Percentiles rank a stretch among this genome's conserved stretches.
Evolutionary conservation across 2,797 vertebrate species (phyloP).

Genomic region (Gymnocypris eckloni): DNA sequence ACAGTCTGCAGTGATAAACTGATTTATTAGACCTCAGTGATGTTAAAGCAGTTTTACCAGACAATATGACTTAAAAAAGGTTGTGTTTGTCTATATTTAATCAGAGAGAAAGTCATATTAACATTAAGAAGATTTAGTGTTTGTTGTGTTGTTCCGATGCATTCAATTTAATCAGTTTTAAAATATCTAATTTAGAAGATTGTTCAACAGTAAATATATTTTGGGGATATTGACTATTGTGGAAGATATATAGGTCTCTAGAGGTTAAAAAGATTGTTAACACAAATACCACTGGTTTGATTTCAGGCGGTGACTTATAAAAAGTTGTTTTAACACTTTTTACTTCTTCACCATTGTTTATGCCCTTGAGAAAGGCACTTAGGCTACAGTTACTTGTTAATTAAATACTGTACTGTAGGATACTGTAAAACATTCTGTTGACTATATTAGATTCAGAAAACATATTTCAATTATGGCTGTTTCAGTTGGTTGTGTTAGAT

Average conservation of each 20-base stretch:
- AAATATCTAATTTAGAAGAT: neutral
- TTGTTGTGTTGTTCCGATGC: neutral
- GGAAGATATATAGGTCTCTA: neutral
- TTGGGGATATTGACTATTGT: neutral
- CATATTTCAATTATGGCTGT: neutral
- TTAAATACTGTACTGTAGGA: neutral
- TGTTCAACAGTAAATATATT: neutral
- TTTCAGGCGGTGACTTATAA: neutral
- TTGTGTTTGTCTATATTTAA: neutral
- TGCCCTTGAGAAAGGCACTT: neutral
- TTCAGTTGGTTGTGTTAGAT: neutral
- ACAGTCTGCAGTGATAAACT: conserved; percentile 27
- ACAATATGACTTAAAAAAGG: neutral
- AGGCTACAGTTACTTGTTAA: neutral
- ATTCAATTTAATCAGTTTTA: neutral
- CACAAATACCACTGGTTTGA: neutral
- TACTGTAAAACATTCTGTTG: neutral
- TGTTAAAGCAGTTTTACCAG: conserved; percentile 18
- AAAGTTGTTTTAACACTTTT: neutral
- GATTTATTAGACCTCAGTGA: conserved; percentile 25
- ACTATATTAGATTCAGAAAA: neutral
- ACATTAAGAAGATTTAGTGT: neutral
- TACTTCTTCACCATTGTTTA: neutral
- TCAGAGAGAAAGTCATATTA: neutral
- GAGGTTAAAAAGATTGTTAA: neutral